phyloP scores from a whole-genome alignment of 2,888 invertebrate species.

The Aelia acuminata region DNA sequence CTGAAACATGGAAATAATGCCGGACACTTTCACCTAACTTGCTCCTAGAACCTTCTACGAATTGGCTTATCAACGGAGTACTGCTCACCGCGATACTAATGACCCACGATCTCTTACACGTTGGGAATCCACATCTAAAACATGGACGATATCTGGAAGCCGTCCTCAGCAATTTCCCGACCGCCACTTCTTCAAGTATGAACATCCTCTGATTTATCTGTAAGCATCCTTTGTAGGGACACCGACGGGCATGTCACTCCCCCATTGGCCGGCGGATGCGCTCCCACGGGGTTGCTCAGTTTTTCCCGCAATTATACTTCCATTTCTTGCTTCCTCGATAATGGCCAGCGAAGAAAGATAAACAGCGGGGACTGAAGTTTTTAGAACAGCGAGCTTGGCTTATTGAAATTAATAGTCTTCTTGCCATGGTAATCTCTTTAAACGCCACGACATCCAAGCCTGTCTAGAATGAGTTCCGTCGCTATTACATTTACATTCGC shows the following conservation, averaged over 20 bases:
- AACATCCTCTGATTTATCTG: conserved; percentile 21
- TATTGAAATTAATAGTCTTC: conserved; percentile 54
- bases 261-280: background rate
- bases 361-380: background rate
- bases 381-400: background rate
- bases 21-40: no score
- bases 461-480: background rate
- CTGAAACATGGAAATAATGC: no score
- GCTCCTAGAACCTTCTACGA: background rate
- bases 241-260: background rate
- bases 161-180: background rate
- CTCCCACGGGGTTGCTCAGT: conserved; percentile 48
- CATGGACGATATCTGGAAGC: background rate
- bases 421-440: conserved; percentile 51
- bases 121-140: background rate
- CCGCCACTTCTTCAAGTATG: background rate
- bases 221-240: background rate
- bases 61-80: background rate
- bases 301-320: conserved; percentile 53
- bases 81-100: background rate
- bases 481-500: background rate
- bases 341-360: conserved; percentile 23
- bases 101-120: background rate
- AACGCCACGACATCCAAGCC: background rate
- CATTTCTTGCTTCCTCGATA: conserved; percentile 9